A percentile compares a stretch with the other conserved stretches of the same genome.
Evolutionary conservation across 2,113 vertebrate species (phyloP).

Genomic region (Gallinago paraguaiae): DNA sequence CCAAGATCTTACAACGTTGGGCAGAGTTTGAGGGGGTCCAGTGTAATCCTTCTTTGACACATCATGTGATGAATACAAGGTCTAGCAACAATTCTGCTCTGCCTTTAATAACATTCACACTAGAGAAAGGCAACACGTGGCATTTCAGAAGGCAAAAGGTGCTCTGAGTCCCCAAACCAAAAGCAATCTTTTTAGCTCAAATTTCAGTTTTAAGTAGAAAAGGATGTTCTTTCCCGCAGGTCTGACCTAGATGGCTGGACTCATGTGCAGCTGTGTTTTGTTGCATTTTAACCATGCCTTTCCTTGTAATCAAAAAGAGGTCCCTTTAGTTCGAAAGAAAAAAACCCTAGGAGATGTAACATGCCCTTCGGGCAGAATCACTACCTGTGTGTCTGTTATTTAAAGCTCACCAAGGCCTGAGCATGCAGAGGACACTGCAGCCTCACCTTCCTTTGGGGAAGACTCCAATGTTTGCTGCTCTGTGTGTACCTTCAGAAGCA

Average conservation of each 20-base stretch:
- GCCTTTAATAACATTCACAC: neutral
- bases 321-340: neutral
- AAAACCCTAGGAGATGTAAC: neutral
- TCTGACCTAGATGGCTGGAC: neutral
- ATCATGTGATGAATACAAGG: neutral
- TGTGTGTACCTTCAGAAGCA: neutral
- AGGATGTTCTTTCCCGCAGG: neutral
- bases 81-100: neutral
- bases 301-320: neutral
- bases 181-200: neutral
- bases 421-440: neutral
- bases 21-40: neutral
- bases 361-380: neutral
- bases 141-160: neutral
- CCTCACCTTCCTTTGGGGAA: neutral
- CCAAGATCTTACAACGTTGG: accelerated
- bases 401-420: neutral
- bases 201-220: neutral
- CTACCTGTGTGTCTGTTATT: neutral
- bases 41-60: neutral
- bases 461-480: neutral
- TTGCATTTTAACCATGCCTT: neutral
- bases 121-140: neutral
- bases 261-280: neutral
- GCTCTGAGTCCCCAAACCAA: neutral